Conservation (phyloP, 1,140 invertebrate species). For the Magallana ariakensis region DNA sequence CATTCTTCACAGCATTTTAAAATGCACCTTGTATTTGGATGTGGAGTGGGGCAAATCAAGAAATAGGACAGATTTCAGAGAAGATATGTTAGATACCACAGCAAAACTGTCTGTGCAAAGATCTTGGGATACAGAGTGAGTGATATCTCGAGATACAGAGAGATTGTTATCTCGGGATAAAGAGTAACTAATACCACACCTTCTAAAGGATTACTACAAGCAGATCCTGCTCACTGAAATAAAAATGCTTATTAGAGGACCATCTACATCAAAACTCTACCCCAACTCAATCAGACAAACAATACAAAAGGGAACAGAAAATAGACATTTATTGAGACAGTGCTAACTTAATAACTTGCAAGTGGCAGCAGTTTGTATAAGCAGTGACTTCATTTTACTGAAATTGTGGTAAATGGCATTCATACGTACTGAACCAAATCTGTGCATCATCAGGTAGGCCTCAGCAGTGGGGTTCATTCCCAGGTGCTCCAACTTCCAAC, state of each 20-base stretch:
- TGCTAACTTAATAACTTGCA: not conserved
- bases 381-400: too few species aligned
- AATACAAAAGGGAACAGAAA: not conserved
- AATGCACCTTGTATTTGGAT: not conserved
- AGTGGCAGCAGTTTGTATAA: too few species aligned
- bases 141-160: not conserved
- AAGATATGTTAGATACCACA: not conserved
- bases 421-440: slow-evolving; percentile 89
- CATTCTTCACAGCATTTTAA: too few species aligned
- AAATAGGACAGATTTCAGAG: not conserved
- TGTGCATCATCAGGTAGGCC: slow-evolving; percentile 88
- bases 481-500: slow-evolving; percentile 78
- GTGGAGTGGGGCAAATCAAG: not conserved
- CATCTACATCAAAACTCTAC: not conserved
- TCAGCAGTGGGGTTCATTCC: slow-evolving; percentile 79
- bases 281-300: not conserved
- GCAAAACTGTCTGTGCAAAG: not conserved
- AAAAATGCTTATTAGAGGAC: not conserved
- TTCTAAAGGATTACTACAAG: not conserved
- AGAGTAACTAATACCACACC: slow-evolving; percentile 24
- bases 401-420: not conserved
- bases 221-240: not conserved
- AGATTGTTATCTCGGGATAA: not conserved
- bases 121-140: too few species aligned
- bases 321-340: not conserved